Percentiles rank a stretch among this genome's conserved stretches.
These are phyloP conservation scores for Sterna hirundo DNA, from an alignment of 2,113 vertebrate species.

Conservation along the genomic window DNA sequence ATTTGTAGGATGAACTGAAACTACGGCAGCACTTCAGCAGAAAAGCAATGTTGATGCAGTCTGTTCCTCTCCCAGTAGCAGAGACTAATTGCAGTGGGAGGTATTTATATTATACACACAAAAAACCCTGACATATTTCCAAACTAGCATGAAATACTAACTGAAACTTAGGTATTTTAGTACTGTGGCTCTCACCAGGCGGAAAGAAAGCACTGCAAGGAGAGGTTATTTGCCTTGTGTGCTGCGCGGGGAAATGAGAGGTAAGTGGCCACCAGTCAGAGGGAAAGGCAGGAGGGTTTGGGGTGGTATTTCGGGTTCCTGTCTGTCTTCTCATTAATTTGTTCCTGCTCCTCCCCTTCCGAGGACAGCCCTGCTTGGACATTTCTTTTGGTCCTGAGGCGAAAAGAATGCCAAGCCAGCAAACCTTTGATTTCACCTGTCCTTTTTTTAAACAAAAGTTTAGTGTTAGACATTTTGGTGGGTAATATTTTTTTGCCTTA, in stretches of 20 bases:
- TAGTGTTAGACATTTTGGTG: not conserved
- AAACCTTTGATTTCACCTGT: not conserved
- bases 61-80: not conserved
- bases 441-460: not conserved
- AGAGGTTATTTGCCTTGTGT: not conserved
- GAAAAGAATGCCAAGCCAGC: not conserved
- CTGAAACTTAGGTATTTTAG: not conserved
- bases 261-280: not conserved
- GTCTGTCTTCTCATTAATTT: not conserved
- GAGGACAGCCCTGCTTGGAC: not conserved
- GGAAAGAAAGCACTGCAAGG: not conserved
- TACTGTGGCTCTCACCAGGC: not conserved
- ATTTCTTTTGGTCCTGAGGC: not conserved
- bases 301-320: not conserved
- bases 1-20: slow-evolving; percentile 35
- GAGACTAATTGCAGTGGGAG: not conserved
- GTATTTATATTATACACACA: not conserved
- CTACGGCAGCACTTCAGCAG: not conserved
- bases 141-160: not conserved
- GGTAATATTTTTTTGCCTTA: not conserved
- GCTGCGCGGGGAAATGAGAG: fast-evolving
- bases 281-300: not conserved
- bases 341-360: not conserved
- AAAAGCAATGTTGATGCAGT: not conserved
- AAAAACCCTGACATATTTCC: not conserved